Conservation (phyloP, 2,113 vertebrate genomes). For the Grammomys dolichurus region DNA sequence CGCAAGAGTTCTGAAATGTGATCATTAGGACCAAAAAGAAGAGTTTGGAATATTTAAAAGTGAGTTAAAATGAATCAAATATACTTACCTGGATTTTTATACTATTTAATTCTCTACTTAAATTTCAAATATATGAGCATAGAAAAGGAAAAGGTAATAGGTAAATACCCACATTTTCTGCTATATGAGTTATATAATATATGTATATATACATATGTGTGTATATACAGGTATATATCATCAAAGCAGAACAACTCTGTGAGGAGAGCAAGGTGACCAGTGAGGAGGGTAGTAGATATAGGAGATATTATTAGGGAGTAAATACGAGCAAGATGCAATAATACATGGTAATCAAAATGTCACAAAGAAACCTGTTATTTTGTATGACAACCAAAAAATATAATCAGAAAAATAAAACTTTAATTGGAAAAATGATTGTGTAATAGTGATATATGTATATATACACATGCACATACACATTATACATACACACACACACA, state of each 20-base stretch:
- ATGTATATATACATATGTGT: background rate
- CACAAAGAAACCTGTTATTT: background rate
- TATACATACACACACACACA: no score
- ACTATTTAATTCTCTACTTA: background rate
- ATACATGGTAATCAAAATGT: background rate
- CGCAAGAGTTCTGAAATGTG: no score
- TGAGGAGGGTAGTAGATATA: background rate
- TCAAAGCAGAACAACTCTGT: background rate
- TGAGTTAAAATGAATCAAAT: no score
- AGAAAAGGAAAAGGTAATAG: background rate
- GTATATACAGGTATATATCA: background rate
- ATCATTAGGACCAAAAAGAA: no score
- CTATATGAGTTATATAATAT: background rate
- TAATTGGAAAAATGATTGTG: background rate
- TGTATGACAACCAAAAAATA: background rate
- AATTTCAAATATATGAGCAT: background rate
- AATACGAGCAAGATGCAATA: background rate
- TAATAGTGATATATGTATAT: background rate
- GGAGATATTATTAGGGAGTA: background rate
- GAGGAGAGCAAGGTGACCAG: background rate
- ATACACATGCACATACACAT: no score
- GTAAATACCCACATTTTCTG: background rate
- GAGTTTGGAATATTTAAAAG: no score
- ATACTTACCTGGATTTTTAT: background rate
- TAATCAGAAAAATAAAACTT: background rate